Base-by-base conservation (phyloP, 2,888 invertebrate genomes). In the Theodoxus fluviatilis region DNA sequence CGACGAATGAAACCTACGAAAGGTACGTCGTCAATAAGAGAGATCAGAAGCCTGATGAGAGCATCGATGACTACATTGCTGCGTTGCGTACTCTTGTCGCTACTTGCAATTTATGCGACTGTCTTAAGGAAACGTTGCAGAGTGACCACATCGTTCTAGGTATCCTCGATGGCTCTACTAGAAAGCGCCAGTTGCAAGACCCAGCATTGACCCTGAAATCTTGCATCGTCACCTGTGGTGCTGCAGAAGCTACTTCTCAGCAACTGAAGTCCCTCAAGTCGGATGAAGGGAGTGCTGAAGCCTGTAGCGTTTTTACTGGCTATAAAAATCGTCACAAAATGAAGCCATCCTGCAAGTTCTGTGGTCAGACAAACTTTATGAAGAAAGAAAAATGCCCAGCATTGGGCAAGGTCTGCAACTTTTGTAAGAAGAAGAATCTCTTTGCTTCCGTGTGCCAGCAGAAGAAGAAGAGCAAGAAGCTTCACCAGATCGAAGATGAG, bases 361-460 rank as follows among this genome's bases (percentile, higher is more conserved):
- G 74, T 72, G 75, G 75, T 2, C 57, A 66, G 12, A 52, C 28
- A 28, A 74, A 75, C 71, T 73, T 68, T 28, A 38, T 35, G 35
- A 57, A 65, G 12, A 74, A 71, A 43, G 67, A 71, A 37, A 69
- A 67, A 15, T 76, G 75, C 69, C 76, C 74, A 31, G 74, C 75
- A 7, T 77, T 69, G 67, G 76, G 73, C n/a, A 73, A 75, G 47
- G 66, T 31, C 6, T 72, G 71, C 37, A 66, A 70, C 6, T n/a
- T 15, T 1, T 76, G 76, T 67, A 40, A 74, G 7, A 71, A 66
- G 12, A 57, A 47, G 28, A 75, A 77, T 61, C 75, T 75, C 61
- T 76, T 72, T 38, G 68, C 69, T 38, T 12, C 40, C 7, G 38
- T 31, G 12, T 69, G 71, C 38, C 67, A 25, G 12, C 63, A 31